These are phyloP conservation scores for Cuniculus paca DNA, from an alignment of 2,797 vertebrate species.

Conservation along the genomic window DNA sequence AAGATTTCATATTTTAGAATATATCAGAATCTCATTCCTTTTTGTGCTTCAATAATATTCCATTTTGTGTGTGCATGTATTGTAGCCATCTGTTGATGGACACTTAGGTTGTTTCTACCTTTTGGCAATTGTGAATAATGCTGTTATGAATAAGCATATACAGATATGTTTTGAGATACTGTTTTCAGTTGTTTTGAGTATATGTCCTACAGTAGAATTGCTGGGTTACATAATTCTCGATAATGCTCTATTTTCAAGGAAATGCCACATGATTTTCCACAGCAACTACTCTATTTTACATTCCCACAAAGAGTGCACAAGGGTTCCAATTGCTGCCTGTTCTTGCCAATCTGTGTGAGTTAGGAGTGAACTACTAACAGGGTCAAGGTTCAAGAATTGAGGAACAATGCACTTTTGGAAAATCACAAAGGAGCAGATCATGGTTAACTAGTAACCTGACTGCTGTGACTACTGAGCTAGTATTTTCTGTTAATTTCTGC, in stretches of 20 bases:
- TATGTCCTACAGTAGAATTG: background rate
- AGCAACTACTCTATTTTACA: background rate
- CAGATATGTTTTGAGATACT: constrained; percentile 22
- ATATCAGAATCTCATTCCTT: background rate
- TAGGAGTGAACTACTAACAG: background rate
- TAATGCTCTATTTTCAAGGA: background rate
- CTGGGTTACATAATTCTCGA: constrained; percentile 21
- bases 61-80: background rate
- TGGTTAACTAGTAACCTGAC: no score
- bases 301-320: background rate
- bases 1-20: background rate
- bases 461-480: background rate
- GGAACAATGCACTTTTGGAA: background rate
- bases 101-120: background rate
- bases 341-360: background rate
- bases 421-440: no score
- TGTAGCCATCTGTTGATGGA: background rate
- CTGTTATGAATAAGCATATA: background rate
- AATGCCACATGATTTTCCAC: background rate
- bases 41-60: background rate
- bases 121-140: constrained; percentile 21
- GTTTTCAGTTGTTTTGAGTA: constrained; percentile 33
- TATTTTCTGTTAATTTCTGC: background rate
- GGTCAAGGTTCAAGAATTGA: background rate
- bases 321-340: background rate